Conservation (phyloP, 2,113 vertebrate species). For the Misgurnus mizolepis region DNA sequence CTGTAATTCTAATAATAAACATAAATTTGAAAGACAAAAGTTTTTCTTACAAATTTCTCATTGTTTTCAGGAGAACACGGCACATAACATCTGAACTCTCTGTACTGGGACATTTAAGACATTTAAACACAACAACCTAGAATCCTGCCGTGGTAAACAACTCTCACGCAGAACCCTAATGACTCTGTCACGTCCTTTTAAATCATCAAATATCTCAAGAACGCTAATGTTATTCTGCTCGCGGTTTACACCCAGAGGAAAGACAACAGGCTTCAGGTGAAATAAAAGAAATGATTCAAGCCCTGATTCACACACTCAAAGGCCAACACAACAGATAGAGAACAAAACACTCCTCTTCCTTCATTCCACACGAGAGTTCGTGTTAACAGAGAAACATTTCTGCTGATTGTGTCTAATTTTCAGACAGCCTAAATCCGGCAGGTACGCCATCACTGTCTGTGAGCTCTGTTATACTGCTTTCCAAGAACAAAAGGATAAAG, state of each 20-base stretch:
- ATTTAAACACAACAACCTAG: neutral
- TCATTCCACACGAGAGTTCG: constrained; percentile 8
- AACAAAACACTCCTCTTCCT: constrained; percentile 60
- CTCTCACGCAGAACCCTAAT: neutral
- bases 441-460: neutral
- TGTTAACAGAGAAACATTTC: constrained; percentile 9
- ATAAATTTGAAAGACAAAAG: no score
- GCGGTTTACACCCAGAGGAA: constrained; percentile 12
- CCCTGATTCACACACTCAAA: constrained; percentile 48
- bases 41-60: no score
- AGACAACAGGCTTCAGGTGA: neutral
- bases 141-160: neutral
- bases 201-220: constrained; percentile 11
- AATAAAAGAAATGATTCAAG: constrained; percentile 12
- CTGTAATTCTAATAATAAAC: no score
- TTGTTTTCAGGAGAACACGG: neutral
- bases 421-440: neutral
- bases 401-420: neutral
- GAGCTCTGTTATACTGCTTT: neutral
- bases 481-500: neutral
- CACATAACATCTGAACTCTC: neutral
- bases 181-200: neutral
- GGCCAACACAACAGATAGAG: constrained; percentile 59
- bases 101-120: neutral
- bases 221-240: constrained; percentile 8